Conservation (phyloP, 2,113 vertebrate species). For the Anoplopoma fimbria region DNA sequence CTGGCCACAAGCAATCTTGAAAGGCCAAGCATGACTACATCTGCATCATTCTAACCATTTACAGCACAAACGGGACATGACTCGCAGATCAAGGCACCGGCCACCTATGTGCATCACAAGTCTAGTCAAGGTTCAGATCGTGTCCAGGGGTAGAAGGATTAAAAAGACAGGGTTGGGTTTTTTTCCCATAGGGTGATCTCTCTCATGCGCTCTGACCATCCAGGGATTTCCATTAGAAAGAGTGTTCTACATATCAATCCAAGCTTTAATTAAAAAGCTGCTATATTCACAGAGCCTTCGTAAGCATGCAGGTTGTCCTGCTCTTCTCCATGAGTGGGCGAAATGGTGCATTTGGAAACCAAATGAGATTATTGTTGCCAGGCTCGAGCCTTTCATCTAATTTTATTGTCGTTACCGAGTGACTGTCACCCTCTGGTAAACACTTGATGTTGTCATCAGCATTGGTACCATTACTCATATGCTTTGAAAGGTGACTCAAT, state of each 20-base stretch:
- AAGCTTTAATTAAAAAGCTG: constrained; percentile 87
- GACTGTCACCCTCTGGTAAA: constrained; percentile 80
- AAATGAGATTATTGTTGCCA: constrained; percentile 82
- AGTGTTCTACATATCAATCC: constrained; percentile 87
- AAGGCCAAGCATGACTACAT: constrained; percentile 68
- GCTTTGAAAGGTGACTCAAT: constrained; percentile 68
- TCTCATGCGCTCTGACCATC: constrained; percentile 50
- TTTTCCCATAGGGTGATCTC: constrained; percentile 51
- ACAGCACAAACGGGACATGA: constrained; percentile 50
- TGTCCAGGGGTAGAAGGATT: constrained; percentile 10
- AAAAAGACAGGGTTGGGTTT: background rate
- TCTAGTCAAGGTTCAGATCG: constrained; percentile 21
- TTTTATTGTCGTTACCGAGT: constrained; percentile 73
- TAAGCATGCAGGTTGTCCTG: constrained; percentile 62
- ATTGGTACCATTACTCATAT: constrained; percentile 76
- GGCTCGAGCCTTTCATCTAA: constrained; percentile 77
- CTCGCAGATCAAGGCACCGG: constrained; percentile 36
- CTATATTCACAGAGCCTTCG: constrained; percentile 82
- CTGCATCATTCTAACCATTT: constrained; percentile 36
- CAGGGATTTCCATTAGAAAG: constrained; percentile 86
- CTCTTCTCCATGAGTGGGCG: constrained; percentile 71
- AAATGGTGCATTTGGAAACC: constrained; percentile 83
- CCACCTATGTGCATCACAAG: constrained; percentile 37
- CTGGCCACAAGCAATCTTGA: constrained; percentile 48
- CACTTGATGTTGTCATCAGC: constrained; percentile 81